Base-by-base conservation (phyloP, 2,888 invertebrate genomes). In the Arrhopalites spinosus region DNA sequence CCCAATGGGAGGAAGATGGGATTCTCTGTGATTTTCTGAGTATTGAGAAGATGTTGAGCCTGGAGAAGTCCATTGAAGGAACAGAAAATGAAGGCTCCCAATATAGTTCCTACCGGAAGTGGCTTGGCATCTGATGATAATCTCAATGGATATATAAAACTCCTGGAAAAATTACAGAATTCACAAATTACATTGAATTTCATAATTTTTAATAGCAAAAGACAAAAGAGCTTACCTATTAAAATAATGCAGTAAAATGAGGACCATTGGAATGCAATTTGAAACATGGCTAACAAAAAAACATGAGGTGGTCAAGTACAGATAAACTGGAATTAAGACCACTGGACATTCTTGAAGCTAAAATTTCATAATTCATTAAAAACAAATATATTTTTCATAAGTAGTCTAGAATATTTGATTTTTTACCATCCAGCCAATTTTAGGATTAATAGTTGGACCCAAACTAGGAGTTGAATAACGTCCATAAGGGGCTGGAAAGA, bases 61-160 rank as follows among this genome's bases (percentile, higher is more conserved):
- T 88, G 88, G 45, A 88, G 82, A 77, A 86, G 87, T 17, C 88
- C 87, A 82, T 88, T 88, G 77, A 85, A 85, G 1, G 83, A 29
- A 78, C 87, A 87, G 83, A 88, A 88, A 15, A 84, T 45, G 29
- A 87, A 81, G 0, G 88, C 88, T 71, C 84, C 69, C 0, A 85
- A 15, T 67, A 85, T 84, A 7, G 86, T 83, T 23, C 84, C 73
- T 36, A 86, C 76, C 1, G 88, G 87, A 1, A 86, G 85, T 1
- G 85, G 85, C 78, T 87, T 87, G 1, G 86, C 85, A 56, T 85
- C 84, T 56, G 83, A 80, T 67, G 86, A 86, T 50, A 86, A 63
- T 20, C 78, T 79, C 45, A 85, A 82, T 23, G 88, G 86, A 81
- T 85, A 88, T 66, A 88, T 84, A 53, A 87, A 85, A 17, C 86